Evolutionary conservation across 2,888 invertebrate genomes (phyloP).

Genomic region (Campoplex nolae): DNA sequence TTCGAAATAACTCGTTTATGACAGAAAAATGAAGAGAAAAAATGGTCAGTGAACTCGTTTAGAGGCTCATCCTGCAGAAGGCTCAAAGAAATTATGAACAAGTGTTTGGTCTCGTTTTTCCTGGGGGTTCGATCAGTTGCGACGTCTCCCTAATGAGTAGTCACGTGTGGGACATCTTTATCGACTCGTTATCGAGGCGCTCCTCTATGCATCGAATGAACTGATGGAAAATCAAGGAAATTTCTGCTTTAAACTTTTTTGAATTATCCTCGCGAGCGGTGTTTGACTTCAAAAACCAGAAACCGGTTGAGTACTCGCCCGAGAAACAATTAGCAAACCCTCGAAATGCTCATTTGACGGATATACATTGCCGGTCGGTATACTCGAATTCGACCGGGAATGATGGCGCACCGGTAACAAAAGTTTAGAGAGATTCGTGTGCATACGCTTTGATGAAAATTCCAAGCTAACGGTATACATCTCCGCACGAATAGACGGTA

Average conservation of each 20-base stretch:
- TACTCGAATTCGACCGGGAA: not conserved
- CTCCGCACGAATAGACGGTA: not conserved
- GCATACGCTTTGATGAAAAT: constrained; percentile 8
- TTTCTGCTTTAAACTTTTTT: not conserved
- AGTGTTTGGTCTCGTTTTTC: constrained; percentile 11
- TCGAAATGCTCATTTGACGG: not conserved
- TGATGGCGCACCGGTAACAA: not conserved
- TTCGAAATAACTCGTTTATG: not conserved
- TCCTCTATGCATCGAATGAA: not conserved
- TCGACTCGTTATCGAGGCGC: constrained; percentile 54
- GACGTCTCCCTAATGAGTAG: constrained; percentile 55
- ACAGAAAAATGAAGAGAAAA: not conserved
- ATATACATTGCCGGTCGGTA: constrained; percentile 2
- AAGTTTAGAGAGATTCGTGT: constrained; percentile 16
- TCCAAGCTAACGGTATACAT: not conserved
- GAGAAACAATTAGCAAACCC: not conserved
- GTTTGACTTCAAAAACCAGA: not conserved
- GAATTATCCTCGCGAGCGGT: not conserved
- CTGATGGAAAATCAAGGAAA: not conserved
- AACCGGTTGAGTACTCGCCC: not conserved
- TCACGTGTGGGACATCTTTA: constrained; percentile 54
- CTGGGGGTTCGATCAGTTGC: constrained; percentile 45
- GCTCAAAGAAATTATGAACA: not conserved
- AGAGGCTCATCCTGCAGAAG: not conserved
- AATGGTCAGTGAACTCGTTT: not conserved